phyloP scores from a whole-genome alignment of 1,140 invertebrate genomes.

The Drosophila kepulauana region DNA sequence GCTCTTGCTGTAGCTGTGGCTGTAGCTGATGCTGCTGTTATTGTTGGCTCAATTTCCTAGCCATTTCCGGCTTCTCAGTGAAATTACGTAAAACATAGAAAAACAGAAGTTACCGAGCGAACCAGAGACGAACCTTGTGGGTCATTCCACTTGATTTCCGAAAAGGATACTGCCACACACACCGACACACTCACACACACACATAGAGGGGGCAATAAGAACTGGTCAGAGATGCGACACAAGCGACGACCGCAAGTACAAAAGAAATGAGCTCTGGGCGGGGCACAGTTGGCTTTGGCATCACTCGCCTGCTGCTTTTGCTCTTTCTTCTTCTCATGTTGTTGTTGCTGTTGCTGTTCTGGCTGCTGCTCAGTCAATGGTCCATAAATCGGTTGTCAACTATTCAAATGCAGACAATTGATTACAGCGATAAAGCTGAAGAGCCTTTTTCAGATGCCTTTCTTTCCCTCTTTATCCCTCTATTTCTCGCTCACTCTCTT shows the following conservation, averaged over 20 bases:
- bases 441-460: constrained; percentile 64
- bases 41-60: constrained; percentile 83
- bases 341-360: constrained; percentile 10
- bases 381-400: constrained; percentile 83
- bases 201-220: constrained; percentile 11
- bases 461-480: background rate
- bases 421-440: constrained; percentile 83
- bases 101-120: constrained; percentile 70
- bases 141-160: constrained; percentile 83
- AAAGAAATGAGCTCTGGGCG: constrained; percentile 71
- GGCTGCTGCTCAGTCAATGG: constrained; percentile 73
- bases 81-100: constrained; percentile 83
- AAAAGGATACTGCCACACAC: constrained; percentile 75
- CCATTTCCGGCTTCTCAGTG: constrained; percentile 74
- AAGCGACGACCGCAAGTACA: constrained; percentile 67
- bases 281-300: constrained; percentile 33
- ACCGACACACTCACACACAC: constrained; percentile 43
- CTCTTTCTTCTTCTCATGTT: constrained; percentile 24
- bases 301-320: background rate
- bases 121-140: constrained; percentile 50
- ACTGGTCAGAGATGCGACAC: constrained; percentile 11
- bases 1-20: constrained; percentile 26
- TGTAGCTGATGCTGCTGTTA: constrained; percentile 59
- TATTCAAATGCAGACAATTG: constrained; percentile 84
- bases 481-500: background rate